Evolutionary conservation across 1,140 invertebrate species (phyloP).

Genomic region (Panagrolaimus sp.): DNA sequence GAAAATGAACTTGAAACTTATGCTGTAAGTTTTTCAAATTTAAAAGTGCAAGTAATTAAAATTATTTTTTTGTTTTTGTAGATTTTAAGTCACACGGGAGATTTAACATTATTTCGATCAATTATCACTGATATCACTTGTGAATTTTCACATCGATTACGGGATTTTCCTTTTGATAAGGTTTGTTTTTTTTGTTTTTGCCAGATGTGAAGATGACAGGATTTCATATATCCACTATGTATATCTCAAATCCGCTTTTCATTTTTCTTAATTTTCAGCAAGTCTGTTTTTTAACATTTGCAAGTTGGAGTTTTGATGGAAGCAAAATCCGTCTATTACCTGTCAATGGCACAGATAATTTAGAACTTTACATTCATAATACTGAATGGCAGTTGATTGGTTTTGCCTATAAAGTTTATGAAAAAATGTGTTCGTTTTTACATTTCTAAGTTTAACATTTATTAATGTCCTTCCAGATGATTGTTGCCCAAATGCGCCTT

Average conservation of each 20-base stretch:
- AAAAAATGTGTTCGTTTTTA: slow-evolving; percentile 26
- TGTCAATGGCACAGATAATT: slow-evolving; percentile 43
- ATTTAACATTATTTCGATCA: slow-evolving; percentile 44
- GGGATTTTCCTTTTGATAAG: slow-evolving; percentile 51
- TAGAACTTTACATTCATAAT: slow-evolving; percentile 52
- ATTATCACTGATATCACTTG: slow-evolving; percentile 53
- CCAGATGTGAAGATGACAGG: neutral
- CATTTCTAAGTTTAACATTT: neutral
- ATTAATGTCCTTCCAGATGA: slow-evolving; percentile 33
- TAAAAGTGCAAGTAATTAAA: slow-evolving; percentile 39
- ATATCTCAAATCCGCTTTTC: slow-evolving; percentile 15
- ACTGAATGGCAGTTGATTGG: slow-evolving; percentile 52
- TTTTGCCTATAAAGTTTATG: slow-evolving; percentile 46
- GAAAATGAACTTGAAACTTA: slow-evolving; percentile 54
- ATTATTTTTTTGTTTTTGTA: neutral
- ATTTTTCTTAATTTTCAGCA: slow-evolving; percentile 38
- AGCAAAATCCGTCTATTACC: slow-evolving; percentile 43
- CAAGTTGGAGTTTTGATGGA: slow-evolving; percentile 49
- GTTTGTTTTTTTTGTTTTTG: neutral
- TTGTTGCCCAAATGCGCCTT: slow-evolving; percentile 40
- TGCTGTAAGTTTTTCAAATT: slow-evolving; percentile 40
- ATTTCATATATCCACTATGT: too few relatives aligned
- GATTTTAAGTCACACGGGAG: slow-evolving; percentile 24
- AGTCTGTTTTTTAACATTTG: slow-evolving; percentile 50
- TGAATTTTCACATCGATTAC: slow-evolving; percentile 34